These are phyloP conservation scores for Watsonalla binaria DNA, from an alignment of 2,888 invertebrate genomes.

Conservation along the genomic window DNA sequence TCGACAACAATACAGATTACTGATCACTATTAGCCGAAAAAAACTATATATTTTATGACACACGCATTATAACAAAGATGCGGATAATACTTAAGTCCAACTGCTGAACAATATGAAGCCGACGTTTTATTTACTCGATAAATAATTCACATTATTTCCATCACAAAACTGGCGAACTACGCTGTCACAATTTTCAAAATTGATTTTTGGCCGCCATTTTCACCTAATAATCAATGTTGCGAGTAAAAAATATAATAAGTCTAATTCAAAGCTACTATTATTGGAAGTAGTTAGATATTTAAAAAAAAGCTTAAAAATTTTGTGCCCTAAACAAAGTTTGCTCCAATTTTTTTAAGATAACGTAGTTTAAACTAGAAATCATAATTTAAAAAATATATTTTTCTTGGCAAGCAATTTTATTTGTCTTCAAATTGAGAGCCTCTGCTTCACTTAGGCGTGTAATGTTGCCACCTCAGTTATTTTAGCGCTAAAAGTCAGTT, in stretches of 20 bases:
- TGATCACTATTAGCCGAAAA: background rate
- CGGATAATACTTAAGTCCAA: background rate
- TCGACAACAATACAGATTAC: conserved; percentile 53
- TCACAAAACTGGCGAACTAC: conserved; percentile 21
- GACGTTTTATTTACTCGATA: conserved; percentile 29
- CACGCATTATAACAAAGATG: background rate
- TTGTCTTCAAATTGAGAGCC: too few relatives aligned
- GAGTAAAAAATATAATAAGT: conserved; percentile 3
- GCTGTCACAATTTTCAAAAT: conserved; percentile 65
- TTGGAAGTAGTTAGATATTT: too few relatives aligned
- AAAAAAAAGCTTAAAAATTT: too few relatives aligned
- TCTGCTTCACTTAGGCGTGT: too few relatives aligned
- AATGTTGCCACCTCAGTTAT: too few relatives aligned
- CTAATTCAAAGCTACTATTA: too few relatives aligned
- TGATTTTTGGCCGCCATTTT: conserved; percentile 74
- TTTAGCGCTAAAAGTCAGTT: too few relatives aligned
- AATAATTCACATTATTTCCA: conserved; percentile 26
- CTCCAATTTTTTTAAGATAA: too few relatives aligned
- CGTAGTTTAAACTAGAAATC: too few relatives aligned
- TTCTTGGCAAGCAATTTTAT: too few relatives aligned
- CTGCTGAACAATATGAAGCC: background rate
- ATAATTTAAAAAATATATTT: too few relatives aligned
- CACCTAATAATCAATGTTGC: conserved; percentile 16
- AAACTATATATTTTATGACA: background rate
- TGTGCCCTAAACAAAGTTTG: too few relatives aligned